Conservation (phyloP, 2,797 vertebrate species). For the Hephaestus fuliginosus region DNA sequence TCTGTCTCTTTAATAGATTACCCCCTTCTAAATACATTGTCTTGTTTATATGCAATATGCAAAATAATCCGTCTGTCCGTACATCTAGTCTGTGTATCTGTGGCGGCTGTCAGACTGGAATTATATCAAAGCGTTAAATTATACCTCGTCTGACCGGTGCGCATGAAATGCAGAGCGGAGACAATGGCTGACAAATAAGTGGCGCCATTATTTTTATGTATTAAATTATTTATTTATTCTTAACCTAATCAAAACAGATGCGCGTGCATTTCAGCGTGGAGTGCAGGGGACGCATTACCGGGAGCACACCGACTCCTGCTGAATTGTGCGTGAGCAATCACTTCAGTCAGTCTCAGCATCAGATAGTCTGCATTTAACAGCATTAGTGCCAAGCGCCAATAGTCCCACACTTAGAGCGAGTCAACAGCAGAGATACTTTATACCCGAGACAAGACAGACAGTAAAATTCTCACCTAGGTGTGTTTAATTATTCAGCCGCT, state of each 20-base stretch:
- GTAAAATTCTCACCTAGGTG: constrained; percentile 44
- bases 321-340: constrained; percentile 22
- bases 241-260: constrained; percentile 29
- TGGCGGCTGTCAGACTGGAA: constrained; percentile 51
- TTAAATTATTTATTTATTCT: constrained; percentile 16
- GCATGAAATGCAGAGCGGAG: constrained; percentile 47
- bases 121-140: constrained; percentile 65
- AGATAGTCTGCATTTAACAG: constrained; percentile 36
- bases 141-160: constrained; percentile 51
- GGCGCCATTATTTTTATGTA: constrained; percentile 35
- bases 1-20: constrained; percentile 52
- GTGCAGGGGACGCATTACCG: background rate
- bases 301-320: background rate
- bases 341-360: constrained; percentile 49
- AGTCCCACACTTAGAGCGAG: constrained; percentile 15
- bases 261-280: constrained; percentile 9
- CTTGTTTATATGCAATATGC: constrained; percentile 93
- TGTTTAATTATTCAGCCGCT: constrained; percentile 57
- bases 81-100: constrained; percentile 65
- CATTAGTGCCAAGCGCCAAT: constrained; percentile 39
- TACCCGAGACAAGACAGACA: constrained; percentile 31
- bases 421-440: constrained; percentile 21
- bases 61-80: constrained; percentile 75
- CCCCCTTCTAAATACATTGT: constrained; percentile 85
- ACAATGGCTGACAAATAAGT: constrained; percentile 69